Base-by-base conservation (phyloP, 2,113 vertebrate species). In the Eptatretus burgeri region DNA sequence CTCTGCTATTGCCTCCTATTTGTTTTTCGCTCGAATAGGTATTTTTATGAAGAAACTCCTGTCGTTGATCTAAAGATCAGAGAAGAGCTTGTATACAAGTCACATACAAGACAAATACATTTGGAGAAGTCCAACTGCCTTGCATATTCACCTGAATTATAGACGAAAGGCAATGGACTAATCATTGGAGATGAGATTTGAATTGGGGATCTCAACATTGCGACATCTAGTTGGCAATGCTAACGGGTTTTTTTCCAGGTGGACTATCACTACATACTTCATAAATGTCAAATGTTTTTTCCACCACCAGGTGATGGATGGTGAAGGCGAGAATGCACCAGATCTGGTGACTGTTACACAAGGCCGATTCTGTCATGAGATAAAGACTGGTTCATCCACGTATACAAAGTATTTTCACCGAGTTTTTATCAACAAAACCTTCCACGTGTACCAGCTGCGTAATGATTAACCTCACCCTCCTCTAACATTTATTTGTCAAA, bases 371-470 rank as follows among this genome's bases (percentile, higher is more conserved):
- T 98, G 89, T 19, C 82, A 91, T 67, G 84, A 82, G 68, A 72
- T 95, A 7, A 86, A 84, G 74, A 78, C 71, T 10, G 78, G 80
- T 62, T 68, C 72, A 1, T 72, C 77, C 1, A 67, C 77, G 5
- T 88, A 84, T 64, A 65, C 68, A 1, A 62, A 62, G 1, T 74
- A 81, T 70, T 98, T 96, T 75, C 78, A 76, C 50, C 75, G 77
- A 64, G 83, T 82, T 8, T 96, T 93, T 70, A 80, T 81, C 66
- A 98, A 93, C 74, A 94, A 89, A 75, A 93, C 85, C 5, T 94
- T 96, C 74, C 78, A 88, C 0, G 82, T 94, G 62, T 96, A 93
- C 79, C 80, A 73, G 67, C 74, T 93, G 10, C 68, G 73, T 62
- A 73, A 72, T 63, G 73, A 71, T 68, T 78, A 77, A 41, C 27